A percentile compares a stretch with the other conserved stretches of the same genome.
Evolutionary conservation across 2,888 invertebrate genomes (phyloP).

Genomic region (Malachius bipustulatus): DNA sequence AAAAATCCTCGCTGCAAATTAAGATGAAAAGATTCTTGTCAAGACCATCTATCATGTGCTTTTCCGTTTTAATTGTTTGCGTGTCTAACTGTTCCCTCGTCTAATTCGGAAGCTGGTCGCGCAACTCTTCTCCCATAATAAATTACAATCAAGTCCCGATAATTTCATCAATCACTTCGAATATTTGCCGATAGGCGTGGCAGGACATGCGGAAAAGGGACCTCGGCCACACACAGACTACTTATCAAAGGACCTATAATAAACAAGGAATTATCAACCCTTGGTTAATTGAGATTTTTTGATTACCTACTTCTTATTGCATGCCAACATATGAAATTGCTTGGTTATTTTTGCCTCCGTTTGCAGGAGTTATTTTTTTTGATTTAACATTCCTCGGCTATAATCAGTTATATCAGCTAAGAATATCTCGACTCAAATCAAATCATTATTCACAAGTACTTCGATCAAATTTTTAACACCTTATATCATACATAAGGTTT

Average conservation of each 20-base stretch:
- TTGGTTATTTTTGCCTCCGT: too few relatives aligned
- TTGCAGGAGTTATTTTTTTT: too few relatives aligned
- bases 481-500: too few relatives aligned
- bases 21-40: too few relatives aligned
- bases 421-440: too few relatives aligned
- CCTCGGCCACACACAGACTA: slow-evolving; percentile 22
- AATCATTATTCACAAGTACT: too few relatives aligned
- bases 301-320: too few relatives aligned
- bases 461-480: too few relatives aligned
- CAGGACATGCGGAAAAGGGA: slow-evolving; percentile 21
- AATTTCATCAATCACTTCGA: slow-evolving; percentile 22
- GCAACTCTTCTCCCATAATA: slow-evolving; percentile 4
- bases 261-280: slow-evolving; percentile 1
- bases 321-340: too few relatives aligned
- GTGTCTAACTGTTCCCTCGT: neutral
- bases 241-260: slow-evolving; percentile 1
- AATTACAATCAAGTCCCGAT: slow-evolving; percentile 12
- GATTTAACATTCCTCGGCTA: too few relatives aligned
- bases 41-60: slow-evolving; percentile 4
- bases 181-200: slow-evolving; percentile 20
- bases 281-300: neutral
- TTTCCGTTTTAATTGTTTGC: slow-evolving; percentile 5
- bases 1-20: too few relatives aligned
- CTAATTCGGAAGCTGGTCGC: slow-evolving; percentile 7
- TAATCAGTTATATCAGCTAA: too few relatives aligned